A percentile compares a stretch with the other conserved stretches of the same genome.
These are phyloP conservation scores for Caradrina clavipalpis DNA, from an alignment of 2,888 invertebrate genomes.

Conservation along the genomic window DNA sequence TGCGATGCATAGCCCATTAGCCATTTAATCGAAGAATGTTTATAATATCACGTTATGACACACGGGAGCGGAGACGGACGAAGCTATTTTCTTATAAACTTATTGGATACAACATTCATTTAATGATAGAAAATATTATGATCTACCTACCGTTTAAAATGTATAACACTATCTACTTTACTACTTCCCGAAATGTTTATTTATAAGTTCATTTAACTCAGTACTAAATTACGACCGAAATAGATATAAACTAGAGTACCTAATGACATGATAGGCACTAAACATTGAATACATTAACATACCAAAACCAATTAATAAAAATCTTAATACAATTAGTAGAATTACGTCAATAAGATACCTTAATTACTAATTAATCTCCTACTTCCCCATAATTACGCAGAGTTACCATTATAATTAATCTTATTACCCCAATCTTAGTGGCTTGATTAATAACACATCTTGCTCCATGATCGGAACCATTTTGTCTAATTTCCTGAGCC, in stretches of 20 bases:
- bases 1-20: no score
- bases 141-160: no score
- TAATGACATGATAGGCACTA: neutral
- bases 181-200: no score
- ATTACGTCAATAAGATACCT: constrained; percentile 21
- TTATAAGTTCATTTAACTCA: neutral
- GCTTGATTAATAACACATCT: constrained; percentile 44
- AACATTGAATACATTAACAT: neutral
- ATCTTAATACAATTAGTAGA: constrained; percentile 12
- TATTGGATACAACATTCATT: no score
- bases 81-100: no score
- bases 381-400: constrained; percentile 32
- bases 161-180: no score
- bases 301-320: constrained; percentile 5
- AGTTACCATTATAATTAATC: constrained; percentile 50
- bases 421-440: constrained; percentile 29
- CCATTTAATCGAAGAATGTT: no score
- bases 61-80: no score
- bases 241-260: neutral
- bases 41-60: no score
- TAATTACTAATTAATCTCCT: constrained; percentile 32
- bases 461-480: constrained; percentile 26
- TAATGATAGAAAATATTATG: no score
- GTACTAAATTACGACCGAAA: neutral
- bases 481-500: constrained; percentile 56